Percentiles rank a stretch among this genome's conserved stretches.
Conservation (phyloP, 1,140 invertebrate genomes). For the Caenorhabditis brenneri region DNA sequence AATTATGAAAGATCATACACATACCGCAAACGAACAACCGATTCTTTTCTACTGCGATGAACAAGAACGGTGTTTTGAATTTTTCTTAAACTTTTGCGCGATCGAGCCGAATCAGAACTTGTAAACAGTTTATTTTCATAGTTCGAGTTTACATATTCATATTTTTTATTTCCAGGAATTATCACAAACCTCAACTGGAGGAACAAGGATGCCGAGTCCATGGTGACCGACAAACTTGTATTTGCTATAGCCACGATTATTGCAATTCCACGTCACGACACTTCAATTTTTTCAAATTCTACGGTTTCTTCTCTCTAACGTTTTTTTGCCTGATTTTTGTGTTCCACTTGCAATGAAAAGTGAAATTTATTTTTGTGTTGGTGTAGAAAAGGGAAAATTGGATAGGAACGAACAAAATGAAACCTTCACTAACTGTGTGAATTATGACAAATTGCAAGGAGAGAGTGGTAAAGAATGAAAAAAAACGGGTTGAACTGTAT, state of each 20-base stretch:
- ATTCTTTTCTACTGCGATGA: too few species aligned
- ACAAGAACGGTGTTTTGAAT: too few species aligned
- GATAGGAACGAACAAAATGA: not conserved
- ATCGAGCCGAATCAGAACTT: too few species aligned
- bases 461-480: not conserved
- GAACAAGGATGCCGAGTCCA: constrained; percentile 35
- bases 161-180: not conserved
- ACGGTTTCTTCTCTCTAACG: not conserved
- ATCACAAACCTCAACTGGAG: constrained; percentile 25
- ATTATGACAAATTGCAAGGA: constrained; percentile 5
- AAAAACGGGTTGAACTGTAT: constrained; percentile 20
- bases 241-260: constrained; percentile 45
- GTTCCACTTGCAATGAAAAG: constrained; percentile 3
- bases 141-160: too few species aligned
- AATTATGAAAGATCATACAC: too few species aligned
- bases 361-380: not conserved
- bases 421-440: not conserved
- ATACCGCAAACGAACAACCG: too few species aligned
- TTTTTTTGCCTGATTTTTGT: not conserved
- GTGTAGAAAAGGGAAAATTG: not conserved
- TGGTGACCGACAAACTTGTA: constrained; percentile 45
- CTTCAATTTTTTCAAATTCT: not conserved
- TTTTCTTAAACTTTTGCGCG: too few species aligned
- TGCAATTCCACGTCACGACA: constrained; percentile 19
- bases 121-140: too few species aligned